These are phyloP conservation scores for Myotis lucifugus DNA, from an alignment of 2,113 vertebrate genomes.

Conservation along the genomic window DNA sequence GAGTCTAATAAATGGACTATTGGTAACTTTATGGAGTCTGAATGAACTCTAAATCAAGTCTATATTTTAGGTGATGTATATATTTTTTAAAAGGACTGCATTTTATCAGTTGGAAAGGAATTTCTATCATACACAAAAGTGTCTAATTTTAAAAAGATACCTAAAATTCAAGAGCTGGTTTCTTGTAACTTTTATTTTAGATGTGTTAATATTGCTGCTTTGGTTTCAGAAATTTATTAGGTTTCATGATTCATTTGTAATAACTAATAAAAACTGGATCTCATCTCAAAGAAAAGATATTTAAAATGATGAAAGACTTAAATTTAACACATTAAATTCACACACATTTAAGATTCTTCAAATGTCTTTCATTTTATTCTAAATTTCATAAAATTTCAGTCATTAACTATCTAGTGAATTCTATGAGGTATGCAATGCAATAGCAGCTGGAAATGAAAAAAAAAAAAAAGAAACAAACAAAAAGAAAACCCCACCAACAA, in stretches of 20 bases:
- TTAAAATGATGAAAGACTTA: not conserved
- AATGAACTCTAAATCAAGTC: not conserved
- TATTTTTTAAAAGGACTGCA: not conserved
- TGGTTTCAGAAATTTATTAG: not conserved
- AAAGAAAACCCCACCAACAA: not conserved
- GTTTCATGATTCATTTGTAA: not conserved
- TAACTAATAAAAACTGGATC: not conserved
- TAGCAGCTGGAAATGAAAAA: not conserved
- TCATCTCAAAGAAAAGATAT: not conserved
- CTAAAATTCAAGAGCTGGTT: not conserved
- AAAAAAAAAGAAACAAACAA: not conserved
- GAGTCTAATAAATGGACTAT: not conserved
- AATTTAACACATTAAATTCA: not conserved
- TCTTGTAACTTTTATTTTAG: conserved; percentile 41
- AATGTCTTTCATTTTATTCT: not conserved
- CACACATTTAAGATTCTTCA: not conserved
- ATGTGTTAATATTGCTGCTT: not conserved
- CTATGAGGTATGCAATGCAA: not conserved
- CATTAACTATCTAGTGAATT: not conserved
- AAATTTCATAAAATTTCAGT: not conserved
- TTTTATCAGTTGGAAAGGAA: conserved; percentile 1
- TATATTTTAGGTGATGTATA: not conserved
- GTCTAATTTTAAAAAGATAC: conserved; percentile 26
- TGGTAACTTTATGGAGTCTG: not conserved
- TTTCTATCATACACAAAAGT: not conserved